phyloP scores from a whole-genome alignment of 2,797 vertebrate genomes.

The Pelodytes ibericus region DNA sequence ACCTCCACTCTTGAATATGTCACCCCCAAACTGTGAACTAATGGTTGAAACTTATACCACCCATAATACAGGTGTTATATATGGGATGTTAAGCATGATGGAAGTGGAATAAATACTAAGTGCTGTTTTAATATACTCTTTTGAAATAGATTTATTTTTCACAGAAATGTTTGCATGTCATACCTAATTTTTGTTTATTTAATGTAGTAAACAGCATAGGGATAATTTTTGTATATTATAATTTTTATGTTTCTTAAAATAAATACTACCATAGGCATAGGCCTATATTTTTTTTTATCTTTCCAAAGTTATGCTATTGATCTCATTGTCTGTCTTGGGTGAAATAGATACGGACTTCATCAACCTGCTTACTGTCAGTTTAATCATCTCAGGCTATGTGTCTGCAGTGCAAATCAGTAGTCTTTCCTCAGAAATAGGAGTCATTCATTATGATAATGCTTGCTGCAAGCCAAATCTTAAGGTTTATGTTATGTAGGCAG shows the following conservation, averaged over 20 bases:
- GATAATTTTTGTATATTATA: not conserved
- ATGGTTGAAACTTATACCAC: too few species aligned
- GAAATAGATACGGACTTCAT: not conserved
- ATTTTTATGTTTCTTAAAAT: not conserved
- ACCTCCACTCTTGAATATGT: too few species aligned
- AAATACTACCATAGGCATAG: not conserved
- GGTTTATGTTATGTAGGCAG: constrained; percentile 14
- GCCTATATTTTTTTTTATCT: not conserved
- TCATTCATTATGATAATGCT: constrained; percentile 35
- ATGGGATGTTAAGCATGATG: too few species aligned
- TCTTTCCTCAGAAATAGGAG: not conserved
- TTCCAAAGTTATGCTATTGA: not conserved
- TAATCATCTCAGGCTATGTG: constrained; percentile 5
- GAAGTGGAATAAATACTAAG: too few species aligned
- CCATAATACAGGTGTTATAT: too few species aligned
- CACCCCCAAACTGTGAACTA: too few species aligned
- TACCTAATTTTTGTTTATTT: too few species aligned
- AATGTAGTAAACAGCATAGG: too few species aligned
- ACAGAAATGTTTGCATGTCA: too few species aligned
- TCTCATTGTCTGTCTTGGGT: not conserved
- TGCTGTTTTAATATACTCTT: too few species aligned
- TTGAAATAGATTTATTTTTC: too few species aligned
- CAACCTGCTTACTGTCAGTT: constrained; percentile 19
- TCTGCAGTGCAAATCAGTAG: constrained; percentile 22
- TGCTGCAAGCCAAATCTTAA: constrained; percentile 9